A percentile compares a stretch with the other conserved stretches of the same genome.
phyloP scores from a whole-genome alignment of 30 jellyfish, hydroid and myxozoan genomes.

The Rhopilema esculentum region DNA sequence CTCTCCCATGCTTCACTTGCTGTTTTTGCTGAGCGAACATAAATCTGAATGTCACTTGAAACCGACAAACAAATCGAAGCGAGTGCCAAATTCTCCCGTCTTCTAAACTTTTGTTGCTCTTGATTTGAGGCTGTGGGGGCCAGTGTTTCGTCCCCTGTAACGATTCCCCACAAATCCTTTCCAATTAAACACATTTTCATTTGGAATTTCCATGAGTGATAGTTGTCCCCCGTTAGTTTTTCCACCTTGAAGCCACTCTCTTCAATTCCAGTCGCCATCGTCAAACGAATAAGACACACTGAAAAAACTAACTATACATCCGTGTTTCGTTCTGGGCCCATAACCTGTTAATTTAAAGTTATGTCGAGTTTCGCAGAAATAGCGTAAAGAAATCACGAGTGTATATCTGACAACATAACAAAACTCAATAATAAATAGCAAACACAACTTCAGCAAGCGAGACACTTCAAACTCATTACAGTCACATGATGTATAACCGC shows the following conservation, averaged over 20 bases:
- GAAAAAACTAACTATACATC: too few species aligned
- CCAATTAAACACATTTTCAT: slow-evolving; percentile 60
- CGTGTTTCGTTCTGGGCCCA: too few species aligned
- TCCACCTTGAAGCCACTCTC: slow-evolving; percentile 48
- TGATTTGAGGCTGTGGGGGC: slow-evolving; percentile 16
- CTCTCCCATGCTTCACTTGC: slow-evolving; percentile 65
- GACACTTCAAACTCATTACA: too few species aligned
- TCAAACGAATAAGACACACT: too few species aligned
- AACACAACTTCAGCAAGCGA: too few species aligned
- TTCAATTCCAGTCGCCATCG: too few species aligned
- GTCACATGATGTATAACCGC: too few species aligned
- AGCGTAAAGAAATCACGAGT: too few species aligned
- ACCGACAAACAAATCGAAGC: slow-evolving; percentile 58
- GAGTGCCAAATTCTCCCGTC: slow-evolving; percentile 43
- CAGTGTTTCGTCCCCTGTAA: slow-evolving; percentile 56
- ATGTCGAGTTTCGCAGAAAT: too few species aligned
- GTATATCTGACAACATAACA: too few species aligned
- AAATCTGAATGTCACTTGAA: slow-evolving; percentile 40
- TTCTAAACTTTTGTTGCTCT: slow-evolving; percentile 21
- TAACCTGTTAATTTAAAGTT: too few species aligned
- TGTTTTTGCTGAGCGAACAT: slow-evolving; percentile 47
- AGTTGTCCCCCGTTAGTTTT: slow-evolving; percentile 24
- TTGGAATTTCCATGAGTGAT: slow-evolving; percentile 45
- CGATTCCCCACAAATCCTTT: slow-evolving; percentile 58
- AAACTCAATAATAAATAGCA: too few species aligned